phyloP scores from a whole-genome alignment of 2,113 vertebrate genomes.

The Equus quagga region DNA sequence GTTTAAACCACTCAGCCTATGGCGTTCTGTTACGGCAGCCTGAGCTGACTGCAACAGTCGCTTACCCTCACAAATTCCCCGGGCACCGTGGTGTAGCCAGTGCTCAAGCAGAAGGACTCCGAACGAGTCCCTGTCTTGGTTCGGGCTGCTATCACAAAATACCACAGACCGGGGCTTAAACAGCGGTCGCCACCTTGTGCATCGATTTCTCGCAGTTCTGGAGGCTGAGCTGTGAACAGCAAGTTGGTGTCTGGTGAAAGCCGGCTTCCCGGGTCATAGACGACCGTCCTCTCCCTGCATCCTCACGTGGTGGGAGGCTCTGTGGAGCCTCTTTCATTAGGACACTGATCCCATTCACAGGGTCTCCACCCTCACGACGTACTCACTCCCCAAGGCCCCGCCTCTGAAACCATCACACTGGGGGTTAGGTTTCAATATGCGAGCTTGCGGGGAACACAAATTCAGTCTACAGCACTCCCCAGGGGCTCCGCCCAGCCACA shows the following conservation, averaged over 20 bases:
- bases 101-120: neutral
- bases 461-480: too few relatives aligned
- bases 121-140: fast-evolving
- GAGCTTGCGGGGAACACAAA: neutral
- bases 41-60: neutral
- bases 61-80: neutral
- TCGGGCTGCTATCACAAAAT: neutral
- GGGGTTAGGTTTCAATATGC: neutral
- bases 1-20: neutral
- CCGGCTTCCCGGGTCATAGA: neutral
- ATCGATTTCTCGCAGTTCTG: neutral
- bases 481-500: neutral
- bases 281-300: neutral
- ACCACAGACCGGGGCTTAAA: neutral
- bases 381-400: neutral
- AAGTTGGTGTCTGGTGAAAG: neutral
- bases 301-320: neutral
- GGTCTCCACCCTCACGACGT: neutral
- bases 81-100: neutral
- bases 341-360: neutral
- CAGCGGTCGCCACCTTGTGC: neutral
- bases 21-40: neutral
- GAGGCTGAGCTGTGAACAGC: neutral
- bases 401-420: neutral
- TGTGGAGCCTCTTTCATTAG: neutral